Conservation (phyloP, 2,888 invertebrate species). For the Agrochola macilenta region DNA sequence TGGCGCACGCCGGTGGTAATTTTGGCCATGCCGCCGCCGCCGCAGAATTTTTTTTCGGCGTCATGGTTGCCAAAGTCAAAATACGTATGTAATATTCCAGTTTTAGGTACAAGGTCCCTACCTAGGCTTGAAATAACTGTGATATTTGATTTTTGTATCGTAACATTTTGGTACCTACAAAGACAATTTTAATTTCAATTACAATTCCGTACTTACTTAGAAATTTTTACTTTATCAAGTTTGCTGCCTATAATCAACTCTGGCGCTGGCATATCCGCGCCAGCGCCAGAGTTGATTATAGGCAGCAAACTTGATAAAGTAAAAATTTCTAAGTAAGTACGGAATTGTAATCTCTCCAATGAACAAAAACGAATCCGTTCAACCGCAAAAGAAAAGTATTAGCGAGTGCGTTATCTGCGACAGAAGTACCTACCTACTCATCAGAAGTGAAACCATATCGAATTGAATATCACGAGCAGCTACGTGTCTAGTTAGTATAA, state of each 20-base stretch:
- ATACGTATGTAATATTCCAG: too few relatives aligned
- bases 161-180: not conserved
- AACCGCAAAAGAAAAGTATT: conserved; percentile 48
- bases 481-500: conserved; percentile 81
- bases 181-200: too few relatives aligned
- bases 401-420: conserved; percentile 64
- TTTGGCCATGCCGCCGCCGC: too few relatives aligned
- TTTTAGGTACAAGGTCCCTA: not conserved
- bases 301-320: not conserved
- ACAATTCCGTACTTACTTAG: too few relatives aligned
- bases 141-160: not conserved
- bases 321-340: too few relatives aligned
- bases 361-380: conserved; percentile 18
- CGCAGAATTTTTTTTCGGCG: too few relatives aligned
- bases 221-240: not conserved
- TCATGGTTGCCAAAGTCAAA: too few relatives aligned
- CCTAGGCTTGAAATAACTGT: not conserved
- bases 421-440: conserved; percentile 67
- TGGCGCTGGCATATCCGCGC: too few relatives aligned
- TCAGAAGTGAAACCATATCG: conserved; percentile 88
- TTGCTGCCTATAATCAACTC: not conserved
- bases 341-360: not conserved
- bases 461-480: conserved; percentile 85
- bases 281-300: not conserved
- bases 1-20: too few relatives aligned